A percentile compares a stretch with the other conserved stretches of the same genome.
These are phyloP conservation scores for Scarus forsteni DNA, from an alignment of 2,797 vertebrate genomes.

Conservation along the genomic window DNA sequence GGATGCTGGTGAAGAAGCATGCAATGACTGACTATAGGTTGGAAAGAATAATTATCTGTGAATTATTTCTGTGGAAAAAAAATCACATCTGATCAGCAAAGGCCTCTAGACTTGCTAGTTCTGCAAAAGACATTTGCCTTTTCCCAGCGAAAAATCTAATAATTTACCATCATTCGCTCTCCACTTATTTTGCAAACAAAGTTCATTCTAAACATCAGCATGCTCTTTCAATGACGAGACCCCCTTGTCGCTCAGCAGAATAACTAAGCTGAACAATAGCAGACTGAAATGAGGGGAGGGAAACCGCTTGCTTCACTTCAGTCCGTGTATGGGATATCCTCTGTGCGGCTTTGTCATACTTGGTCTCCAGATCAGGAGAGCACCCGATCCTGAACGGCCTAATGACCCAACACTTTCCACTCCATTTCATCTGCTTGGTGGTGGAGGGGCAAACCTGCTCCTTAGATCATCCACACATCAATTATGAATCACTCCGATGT, in stretches of 20 bases:
- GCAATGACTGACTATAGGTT: no score
- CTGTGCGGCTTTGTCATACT: constrained; percentile 65
- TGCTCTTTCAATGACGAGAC: constrained; percentile 58
- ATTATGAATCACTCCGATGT: constrained; percentile 77
- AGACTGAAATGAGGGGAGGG: constrained; percentile 27
- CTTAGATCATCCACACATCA: constrained; percentile 68
- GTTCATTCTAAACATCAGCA: constrained; percentile 35
- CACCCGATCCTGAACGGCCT: constrained; percentile 57
- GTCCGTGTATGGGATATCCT: constrained; percentile 58
- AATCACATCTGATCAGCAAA: no score
- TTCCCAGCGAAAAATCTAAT: no score
- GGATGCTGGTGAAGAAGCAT: no score
- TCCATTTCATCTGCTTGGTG: constrained; percentile 66
- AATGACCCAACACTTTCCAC: constrained; percentile 75
- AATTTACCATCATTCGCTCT: neutral
- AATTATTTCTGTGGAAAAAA: no score
- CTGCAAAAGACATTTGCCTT: no score
- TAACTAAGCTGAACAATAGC: constrained; percentile 49
- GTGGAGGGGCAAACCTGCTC: constrained; percentile 53
- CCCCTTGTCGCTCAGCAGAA: constrained; percentile 37
- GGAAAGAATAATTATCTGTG: no score
- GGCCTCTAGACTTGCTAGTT: no score
- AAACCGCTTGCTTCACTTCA: constrained; percentile 53
- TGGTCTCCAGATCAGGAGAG: constrained; percentile 44
- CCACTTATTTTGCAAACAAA: neutral